Evolutionary conservation across 2,888 invertebrate species (phyloP).

Genomic region (Conops quadrifasciatus): DNA sequence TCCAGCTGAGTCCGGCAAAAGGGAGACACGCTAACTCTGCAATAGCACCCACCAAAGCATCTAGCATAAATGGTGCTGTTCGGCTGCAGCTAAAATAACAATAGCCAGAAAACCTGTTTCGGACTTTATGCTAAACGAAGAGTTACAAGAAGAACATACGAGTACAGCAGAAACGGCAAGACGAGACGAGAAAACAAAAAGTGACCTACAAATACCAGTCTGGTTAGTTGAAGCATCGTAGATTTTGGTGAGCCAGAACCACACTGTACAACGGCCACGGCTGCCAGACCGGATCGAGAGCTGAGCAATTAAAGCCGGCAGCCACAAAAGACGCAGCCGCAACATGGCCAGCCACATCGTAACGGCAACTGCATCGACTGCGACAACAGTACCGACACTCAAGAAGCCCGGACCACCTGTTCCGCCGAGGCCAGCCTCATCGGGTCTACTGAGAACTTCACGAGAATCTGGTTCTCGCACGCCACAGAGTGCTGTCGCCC

Average conservation of each 20-base stretch:
- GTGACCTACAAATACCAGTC: constrained; percentile 64
- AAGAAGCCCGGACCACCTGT: constrained; percentile 77
- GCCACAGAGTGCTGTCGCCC: constrained; percentile 34
- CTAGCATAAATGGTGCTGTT: not conserved
- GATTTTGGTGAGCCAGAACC: constrained; percentile 30
- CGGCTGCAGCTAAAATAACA: constrained; percentile 22
- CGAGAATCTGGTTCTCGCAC: constrained; percentile 46
- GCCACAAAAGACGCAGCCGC: constrained; percentile 41
- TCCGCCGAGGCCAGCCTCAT: constrained; percentile 74
- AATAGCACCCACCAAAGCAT: not conserved
- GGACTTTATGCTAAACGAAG: constrained; percentile 42
- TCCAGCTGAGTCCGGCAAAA: constrained; percentile 17
- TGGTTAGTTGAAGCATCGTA: constrained; percentile 36
- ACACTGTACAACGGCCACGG: constrained; percentile 39
- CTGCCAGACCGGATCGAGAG: constrained; percentile 32
- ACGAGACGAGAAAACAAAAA: constrained; percentile 44
- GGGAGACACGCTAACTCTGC: not conserved
- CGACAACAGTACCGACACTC: constrained; percentile 65
- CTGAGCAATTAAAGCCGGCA: constrained; percentile 33
- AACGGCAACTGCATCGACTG: constrained; percentile 44
- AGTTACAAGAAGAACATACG: constrained; percentile 11
- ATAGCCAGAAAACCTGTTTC: constrained; percentile 45
- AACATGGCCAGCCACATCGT: constrained; percentile 45
- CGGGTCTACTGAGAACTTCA: constrained; percentile 72
- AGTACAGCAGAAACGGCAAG: constrained; percentile 33